Evolutionary conservation across 92 coral and sea anemone genomes (phyloP).

Genomic region (Heteractis magnifica): DNA sequence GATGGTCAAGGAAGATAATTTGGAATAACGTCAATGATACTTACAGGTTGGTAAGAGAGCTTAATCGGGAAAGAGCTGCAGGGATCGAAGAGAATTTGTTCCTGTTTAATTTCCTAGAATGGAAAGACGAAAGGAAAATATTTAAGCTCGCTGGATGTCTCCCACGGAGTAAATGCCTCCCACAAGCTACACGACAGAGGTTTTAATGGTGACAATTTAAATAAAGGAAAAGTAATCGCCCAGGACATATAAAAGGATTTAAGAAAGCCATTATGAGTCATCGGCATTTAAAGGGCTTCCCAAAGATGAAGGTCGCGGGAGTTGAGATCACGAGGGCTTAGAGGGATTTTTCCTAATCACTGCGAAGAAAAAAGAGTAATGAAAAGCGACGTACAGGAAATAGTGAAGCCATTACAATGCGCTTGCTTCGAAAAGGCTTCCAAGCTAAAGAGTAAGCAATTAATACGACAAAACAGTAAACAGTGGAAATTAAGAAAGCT

Average conservation of each 20-base stretch:
- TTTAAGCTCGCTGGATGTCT: neutral
- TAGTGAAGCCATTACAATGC: constrained; percentile 3
- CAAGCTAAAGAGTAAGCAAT: constrained; percentile 1
- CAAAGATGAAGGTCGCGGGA: constrained; percentile 1
- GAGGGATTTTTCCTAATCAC: constrained; percentile 5
- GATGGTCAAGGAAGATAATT: constrained; percentile 44
- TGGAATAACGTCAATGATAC: constrained; percentile 23
- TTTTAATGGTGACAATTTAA: neutral
- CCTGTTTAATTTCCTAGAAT: constrained; percentile 57
- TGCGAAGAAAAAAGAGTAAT: neutral
- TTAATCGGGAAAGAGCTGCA: constrained; percentile 37
- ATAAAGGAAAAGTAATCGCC: neutral
- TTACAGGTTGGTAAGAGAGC: constrained; percentile 61
- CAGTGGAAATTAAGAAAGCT: neutral
- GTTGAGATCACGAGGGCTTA: constrained; percentile 1
- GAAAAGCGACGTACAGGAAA: constrained; percentile 8
- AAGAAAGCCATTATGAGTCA: constrained; percentile 1
- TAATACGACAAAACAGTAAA: neutral
- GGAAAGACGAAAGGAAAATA: neutral
- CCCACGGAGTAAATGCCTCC: constrained; percentile 26
- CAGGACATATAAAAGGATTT: neutral
- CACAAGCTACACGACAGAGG: neutral
- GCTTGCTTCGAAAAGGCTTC: constrained; percentile 5
- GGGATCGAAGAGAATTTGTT: constrained; percentile 60
- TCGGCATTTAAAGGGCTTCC: constrained; percentile 26